Base-by-base conservation (phyloP, 2,797 vertebrate genomes). In the Tachyglossus aculeatus region DNA sequence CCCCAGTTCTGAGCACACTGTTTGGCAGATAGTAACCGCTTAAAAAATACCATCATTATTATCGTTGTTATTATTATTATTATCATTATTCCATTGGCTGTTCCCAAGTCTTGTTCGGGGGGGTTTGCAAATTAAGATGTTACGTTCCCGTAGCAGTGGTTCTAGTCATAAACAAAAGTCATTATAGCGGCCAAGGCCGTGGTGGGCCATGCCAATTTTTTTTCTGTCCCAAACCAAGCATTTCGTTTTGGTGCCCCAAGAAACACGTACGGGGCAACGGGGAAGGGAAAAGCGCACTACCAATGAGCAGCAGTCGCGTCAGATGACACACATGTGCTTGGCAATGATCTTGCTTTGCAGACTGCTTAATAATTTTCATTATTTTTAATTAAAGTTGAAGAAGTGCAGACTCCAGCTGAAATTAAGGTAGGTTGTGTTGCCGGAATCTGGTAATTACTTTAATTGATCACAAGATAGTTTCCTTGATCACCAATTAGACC, bases 391-490 rank as follows among this genome's bases (percentile, higher is more conserved):
- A 93, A 94, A 88, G 85, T 92, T 97, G 96, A 99, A 96, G 92
- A 93, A 96, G 93, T 94, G 90, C 97, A 99, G 97, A 92, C 96
- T 86, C 87, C 87, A 85, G 77, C 88, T 90, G 90, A 92, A 96
- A 97, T 96, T 97, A 96, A 95, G 93, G 94, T 92, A 94, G 96
- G 95, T 96, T 95, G 94, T 95, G 96, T 96, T 95, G 95, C 96
- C 96, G 96, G 96, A 98, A 98, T 98, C 94, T 95, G 89, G 93
- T 96, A 98, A 98, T 99, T 98, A 98, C 95, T 96, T 96, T 96
- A 99, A 98, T 97, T 97, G 96, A 97, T 98, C 96, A 92, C 95
- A 93, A 95, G 95, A 95, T 94, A 93, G 94, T 95, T 97, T 96
- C 94, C 95, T 94, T 95, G 96, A 97, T 98, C 96, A 96, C 95